These are phyloP conservation scores for Xerus inauris DNA, from an alignment of 2,113 vertebrate species.

Conservation along the genomic window DNA sequence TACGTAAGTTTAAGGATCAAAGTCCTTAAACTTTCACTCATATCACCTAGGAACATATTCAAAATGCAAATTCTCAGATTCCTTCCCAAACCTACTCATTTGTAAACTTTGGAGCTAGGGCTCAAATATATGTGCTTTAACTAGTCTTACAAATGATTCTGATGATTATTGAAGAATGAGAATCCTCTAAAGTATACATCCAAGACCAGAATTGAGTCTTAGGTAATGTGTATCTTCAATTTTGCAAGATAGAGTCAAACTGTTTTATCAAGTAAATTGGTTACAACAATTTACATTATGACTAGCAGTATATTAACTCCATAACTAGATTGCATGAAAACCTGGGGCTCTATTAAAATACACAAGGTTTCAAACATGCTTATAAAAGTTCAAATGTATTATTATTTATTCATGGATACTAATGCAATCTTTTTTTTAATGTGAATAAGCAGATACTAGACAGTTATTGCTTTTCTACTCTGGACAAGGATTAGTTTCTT, in stretches of 20 bases:
- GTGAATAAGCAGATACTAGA: neutral
- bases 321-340: neutral
- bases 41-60: neutral
- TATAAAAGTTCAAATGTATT: constrained; percentile 49
- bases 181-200: neutral
- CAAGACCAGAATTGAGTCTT: neutral
- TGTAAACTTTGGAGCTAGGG: neutral
- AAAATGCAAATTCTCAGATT: neutral
- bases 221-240: neutral
- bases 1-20: neutral
- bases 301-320: neutral
- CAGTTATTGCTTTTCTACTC: neutral
- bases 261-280: neutral
- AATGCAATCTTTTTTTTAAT: constrained; percentile 35
- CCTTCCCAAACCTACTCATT: neutral
- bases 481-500: constrained; percentile 11
- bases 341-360: neutral
- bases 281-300: neutral
- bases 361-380: neutral
- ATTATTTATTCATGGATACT: constrained; percentile 12
- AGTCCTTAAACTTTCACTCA: neutral
- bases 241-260: neutral
- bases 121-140: neutral
- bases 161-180: neutral
- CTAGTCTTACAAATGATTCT: neutral